Evolutionary conservation across 2,113 vertebrate genomes (phyloP), one percentile per base, ranked within the genome.

Genomic region (Pelodiscus sinensis): DNA sequence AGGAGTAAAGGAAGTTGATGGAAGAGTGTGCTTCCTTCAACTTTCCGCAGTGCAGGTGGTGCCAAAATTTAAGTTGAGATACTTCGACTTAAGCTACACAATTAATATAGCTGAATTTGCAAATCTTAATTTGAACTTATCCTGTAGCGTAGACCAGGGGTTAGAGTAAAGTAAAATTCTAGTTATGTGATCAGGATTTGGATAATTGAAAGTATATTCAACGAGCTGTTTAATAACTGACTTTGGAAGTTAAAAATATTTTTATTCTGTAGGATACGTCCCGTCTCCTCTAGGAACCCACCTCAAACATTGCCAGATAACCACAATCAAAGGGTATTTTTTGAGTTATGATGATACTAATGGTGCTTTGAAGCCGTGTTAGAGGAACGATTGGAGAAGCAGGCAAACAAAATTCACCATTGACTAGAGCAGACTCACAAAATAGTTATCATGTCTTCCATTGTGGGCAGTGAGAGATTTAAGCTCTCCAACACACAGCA

Each of bases 401-500:
- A 90, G 87, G 31, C 5, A 31, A 82, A 81, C 29, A 25, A 77
- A 90, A 44, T 18, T 0, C 2, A 16, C 16, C 57, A 22, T 38
- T n/a, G 77, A 81, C 79, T 90, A 73, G n/a, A 90, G 82, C 58
- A 81, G 3, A 44, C 55, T 85, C 16, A 52, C 55, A 77, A 71
- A 94, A 85, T 18, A 2, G 4, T 92, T 94, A 83, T 85, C 57
- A 83, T 81, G 87, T 90, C 84, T 79, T 18, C 3, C 62, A 16
- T 77, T 1, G 51, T 50, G 57, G 68, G 60, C 7, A 87, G 57
- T 57, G 35, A n/a, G 21, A 91, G 92, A 6, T 27, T 22, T 94
- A 90, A 96, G 71, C 83, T 94, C 89, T 68, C 81, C 51, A 89
- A 35, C 85, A 92, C 18, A 83, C 57, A 3, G 44, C 13, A 77